phyloP scores from a whole-genome alignment of 2,888 invertebrate genomes.

The Himalopsyche kuldschensis region DNA sequence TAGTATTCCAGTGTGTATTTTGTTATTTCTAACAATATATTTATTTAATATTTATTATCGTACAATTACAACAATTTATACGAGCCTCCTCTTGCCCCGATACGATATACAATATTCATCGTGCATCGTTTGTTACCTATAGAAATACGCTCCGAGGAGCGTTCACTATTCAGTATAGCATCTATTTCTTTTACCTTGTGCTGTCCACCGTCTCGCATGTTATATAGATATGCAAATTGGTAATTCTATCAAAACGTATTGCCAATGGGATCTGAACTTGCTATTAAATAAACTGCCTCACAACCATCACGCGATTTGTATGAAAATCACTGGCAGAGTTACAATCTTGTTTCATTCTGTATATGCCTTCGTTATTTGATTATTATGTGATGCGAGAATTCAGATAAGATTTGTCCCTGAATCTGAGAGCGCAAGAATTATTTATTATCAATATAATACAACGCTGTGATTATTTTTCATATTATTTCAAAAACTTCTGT shows the following conservation, averaged over 20 bases:
- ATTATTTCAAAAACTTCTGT: too few relatives aligned
- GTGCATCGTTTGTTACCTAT: background rate
- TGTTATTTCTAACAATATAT: too few relatives aligned
- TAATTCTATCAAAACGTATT: background rate
- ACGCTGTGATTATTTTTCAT: too few relatives aligned
- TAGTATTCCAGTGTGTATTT: too few relatives aligned
- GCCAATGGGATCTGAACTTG: background rate
- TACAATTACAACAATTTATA: background rate
- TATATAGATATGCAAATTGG: background rate
- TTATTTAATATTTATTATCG: too few relatives aligned
- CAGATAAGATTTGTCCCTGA: background rate
- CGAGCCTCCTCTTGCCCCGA: background rate
- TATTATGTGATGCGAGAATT: background rate
- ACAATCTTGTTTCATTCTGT: background rate
- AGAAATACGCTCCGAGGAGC: background rate
- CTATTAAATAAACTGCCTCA: background rate
- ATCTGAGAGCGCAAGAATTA: too few relatives aligned
- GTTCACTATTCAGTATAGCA: background rate
- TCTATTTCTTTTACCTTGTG: background rate
- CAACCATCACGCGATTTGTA: background rate
- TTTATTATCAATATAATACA: too few relatives aligned
- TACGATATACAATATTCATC: background rate
- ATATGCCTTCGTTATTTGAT: background rate
- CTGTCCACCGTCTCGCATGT: background rate
- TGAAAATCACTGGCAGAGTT: background rate